Conservation (phyloP, 1,140 invertebrate genomes). For the Theocolax elegans region DNA sequence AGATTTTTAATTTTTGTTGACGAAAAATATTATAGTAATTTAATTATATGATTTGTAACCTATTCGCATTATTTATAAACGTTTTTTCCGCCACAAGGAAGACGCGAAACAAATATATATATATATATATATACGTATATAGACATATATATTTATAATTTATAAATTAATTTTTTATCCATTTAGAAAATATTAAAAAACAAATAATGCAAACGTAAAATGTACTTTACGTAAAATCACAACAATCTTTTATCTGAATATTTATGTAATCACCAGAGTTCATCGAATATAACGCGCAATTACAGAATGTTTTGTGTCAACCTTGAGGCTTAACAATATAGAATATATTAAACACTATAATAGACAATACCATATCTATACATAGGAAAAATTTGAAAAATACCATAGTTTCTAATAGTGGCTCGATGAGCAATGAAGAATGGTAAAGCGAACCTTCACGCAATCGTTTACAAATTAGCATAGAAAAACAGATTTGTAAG, state of each 20-base stretch:
- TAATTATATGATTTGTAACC: conserved; percentile 3
- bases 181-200: no score
- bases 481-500: conserved; percentile 27
- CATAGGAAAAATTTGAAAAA: conserved; percentile 42
- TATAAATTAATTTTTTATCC: no score
- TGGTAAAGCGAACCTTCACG: conserved; percentile 35
- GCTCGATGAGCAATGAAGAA: conserved; percentile 17
- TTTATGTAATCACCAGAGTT: neutral
- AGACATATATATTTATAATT: no score
- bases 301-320: conserved; percentile 24
- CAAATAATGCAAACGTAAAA: conserved; percentile 12
- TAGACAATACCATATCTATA: conserved; percentile 62
- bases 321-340: conserved; percentile 27
- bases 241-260: neutral
- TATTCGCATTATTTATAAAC: neutral
- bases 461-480: conserved; percentile 48
- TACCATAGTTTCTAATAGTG: conserved; percentile 43
- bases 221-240: conserved; percentile 7
- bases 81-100: conserved; percentile 21
- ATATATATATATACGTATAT: no score
- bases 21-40: neutral
- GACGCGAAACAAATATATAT: neutral
- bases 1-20: conserved; percentile 28
- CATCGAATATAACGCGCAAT: neutral
- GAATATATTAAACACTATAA: conserved; percentile 52